phyloP scores from a whole-genome alignment of 2,113 vertebrate genomes.

The Falcunculus frontatus region DNA sequence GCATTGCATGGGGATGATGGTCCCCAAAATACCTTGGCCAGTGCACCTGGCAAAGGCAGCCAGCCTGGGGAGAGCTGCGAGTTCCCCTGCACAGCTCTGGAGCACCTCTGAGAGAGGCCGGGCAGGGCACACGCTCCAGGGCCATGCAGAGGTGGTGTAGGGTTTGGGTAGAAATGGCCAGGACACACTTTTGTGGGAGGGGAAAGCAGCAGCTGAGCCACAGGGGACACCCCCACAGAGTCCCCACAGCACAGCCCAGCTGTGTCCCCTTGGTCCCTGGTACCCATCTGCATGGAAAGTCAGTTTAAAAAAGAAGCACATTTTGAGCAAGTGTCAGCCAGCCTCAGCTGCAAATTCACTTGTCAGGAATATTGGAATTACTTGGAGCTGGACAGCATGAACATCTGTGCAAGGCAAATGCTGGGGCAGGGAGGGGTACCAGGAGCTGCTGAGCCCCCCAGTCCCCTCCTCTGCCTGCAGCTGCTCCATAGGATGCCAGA shows the following conservation, averaged over 20 bases:
- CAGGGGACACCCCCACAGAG: fast-evolving
- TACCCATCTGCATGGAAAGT: neutral
- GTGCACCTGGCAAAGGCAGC: neutral
- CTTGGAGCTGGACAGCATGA: neutral
- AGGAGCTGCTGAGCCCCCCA: neutral
- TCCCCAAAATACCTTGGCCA: neutral
- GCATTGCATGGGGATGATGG: fast-evolving
- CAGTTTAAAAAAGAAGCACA: neutral
- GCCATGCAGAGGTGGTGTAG: fast-evolving
- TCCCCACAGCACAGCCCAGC: fast-evolving
- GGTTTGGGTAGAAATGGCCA: neutral
- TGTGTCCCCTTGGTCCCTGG: neutral
- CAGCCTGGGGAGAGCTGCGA: neutral
- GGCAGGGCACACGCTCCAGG: neutral
- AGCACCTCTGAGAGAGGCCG: neutral
- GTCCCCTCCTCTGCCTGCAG: neutral
- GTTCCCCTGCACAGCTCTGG: neutral
- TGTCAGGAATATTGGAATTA: neutral
- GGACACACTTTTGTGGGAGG: fast-evolving
- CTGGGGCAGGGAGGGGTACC: neutral
- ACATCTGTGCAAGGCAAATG: neutral
- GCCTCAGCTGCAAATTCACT: neutral
- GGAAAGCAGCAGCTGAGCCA: neutral
- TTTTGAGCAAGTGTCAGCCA: neutral
- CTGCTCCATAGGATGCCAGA: neutral